Conservation (phyloP, 2,113 vertebrate genomes). For the Thinocorus orbignyianus region DNA sequence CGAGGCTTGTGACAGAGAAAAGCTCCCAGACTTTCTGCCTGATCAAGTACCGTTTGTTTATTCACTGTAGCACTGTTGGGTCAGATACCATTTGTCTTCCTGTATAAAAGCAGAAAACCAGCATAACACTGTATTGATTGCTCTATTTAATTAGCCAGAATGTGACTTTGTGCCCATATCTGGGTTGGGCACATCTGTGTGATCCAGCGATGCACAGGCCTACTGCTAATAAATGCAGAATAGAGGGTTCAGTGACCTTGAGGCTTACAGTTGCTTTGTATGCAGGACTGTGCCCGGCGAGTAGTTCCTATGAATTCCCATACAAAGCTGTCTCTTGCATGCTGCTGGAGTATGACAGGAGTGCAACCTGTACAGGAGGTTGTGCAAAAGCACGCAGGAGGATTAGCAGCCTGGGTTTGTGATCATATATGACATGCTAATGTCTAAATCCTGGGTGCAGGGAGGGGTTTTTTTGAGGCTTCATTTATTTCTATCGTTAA, state of each 20-base stretch:
- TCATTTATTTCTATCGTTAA: neutral
- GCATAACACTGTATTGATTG: neutral
- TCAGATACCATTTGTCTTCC: neutral
- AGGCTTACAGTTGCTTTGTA: neutral
- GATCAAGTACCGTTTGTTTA: neutral
- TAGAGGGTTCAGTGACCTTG: slow-evolving; percentile 4
- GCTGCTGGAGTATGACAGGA: neutral
- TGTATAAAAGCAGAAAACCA: neutral
- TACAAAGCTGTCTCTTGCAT: neutral
- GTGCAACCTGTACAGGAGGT: neutral
- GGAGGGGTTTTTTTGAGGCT: neutral
- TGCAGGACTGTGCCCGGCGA: neutral
- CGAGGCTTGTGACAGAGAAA: neutral
- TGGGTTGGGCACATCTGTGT: neutral
- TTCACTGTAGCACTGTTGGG: neutral
- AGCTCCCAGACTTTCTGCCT: neutral
- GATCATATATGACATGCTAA: accelerated
- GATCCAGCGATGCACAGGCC: neutral
- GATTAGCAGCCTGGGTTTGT: neutral
- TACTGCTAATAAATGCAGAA: neutral
- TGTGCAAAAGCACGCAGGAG: neutral
- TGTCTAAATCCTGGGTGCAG: neutral
- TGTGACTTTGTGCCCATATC: neutral
- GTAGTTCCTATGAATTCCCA: neutral
- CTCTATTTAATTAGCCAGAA: neutral